Evolutionary conservation across 2,113 vertebrate species (phyloP), one percentile per base, ranked within the genome.

Genomic region (Gnathonemus echidnorhynchus): DNA sequence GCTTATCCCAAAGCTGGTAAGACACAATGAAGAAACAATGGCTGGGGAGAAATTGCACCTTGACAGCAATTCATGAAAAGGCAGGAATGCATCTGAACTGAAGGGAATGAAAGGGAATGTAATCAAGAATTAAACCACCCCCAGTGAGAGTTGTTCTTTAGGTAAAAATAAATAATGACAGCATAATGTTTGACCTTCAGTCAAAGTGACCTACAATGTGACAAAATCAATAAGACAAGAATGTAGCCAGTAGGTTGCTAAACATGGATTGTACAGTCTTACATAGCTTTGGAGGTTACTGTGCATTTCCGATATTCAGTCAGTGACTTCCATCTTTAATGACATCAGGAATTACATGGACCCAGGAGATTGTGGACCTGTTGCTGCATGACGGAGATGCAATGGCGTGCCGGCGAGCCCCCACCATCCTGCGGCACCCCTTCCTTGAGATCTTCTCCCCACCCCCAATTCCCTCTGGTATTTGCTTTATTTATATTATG

Each of bases 1-100:
- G 97, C 97, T 52, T 97, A 97, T 90, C 97, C 96, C 24, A 97
- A 97, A 96, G 95, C 96, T 94, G 94, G 95, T 95, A 93, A 45
- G 89, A 53, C 13, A 87, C 48, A 31, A 52, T 31, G 24, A 53
- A 35, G 48, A n/a, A 3, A 53, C 17, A 50, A 48, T 85, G 45
- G 42, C 15, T 85, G 74, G 74, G 35, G 31, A n/a, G 7, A 58
- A 58, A 58, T 24, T 58, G 19, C 56, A 58, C 24, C 21, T 58
- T 58, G 21, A 8, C 39, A 85, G n/a, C 24, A 24, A 10, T 46
- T 46, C 6, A 46, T 46, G 42, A 48, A 21, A 48, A 48, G 9
- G 17, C 8, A 85, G 19, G 39, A n/a, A n/a, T 46, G 19, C 9
- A 13, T 80, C 74, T 42, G 74, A 80, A 42, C 13, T 39, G 74